These are phyloP conservation scores for Manis javanica DNA, from an alignment of 2,797 vertebrate genomes.

Conservation along the genomic window DNA sequence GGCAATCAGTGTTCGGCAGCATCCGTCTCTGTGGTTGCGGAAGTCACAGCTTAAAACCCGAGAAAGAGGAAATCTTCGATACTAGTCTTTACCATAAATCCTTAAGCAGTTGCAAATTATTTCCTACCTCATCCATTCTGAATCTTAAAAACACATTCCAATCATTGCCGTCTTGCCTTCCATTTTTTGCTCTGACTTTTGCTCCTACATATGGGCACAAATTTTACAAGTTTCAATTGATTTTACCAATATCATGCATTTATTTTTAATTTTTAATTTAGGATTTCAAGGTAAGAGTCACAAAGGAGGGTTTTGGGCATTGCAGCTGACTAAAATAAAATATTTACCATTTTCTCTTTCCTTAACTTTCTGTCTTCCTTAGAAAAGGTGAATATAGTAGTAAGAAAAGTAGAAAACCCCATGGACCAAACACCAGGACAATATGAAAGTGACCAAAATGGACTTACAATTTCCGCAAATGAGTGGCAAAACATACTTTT, in stretches of 20 bases:
- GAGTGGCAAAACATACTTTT: neutral
- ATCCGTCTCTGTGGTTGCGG: neutral
- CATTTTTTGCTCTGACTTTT: neutral
- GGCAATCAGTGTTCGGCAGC: neutral
- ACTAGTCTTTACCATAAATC: neutral
- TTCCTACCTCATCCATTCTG: neutral
- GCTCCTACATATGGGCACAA: neutral
- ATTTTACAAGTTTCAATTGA: neutral
- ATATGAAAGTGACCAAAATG: neutral
- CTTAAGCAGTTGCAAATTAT: neutral
- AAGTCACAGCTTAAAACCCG: constrained; percentile 10
- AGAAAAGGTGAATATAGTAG: neutral
- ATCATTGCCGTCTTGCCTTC: neutral
- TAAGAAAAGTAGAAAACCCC: neutral
- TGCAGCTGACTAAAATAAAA: neutral
- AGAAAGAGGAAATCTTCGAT: neutral
- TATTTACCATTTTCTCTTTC: neutral
- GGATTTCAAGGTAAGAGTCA: neutral
- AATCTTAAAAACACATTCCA: neutral
- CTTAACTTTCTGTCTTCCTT: neutral
- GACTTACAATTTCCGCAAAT: neutral
- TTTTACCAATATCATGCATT: neutral
- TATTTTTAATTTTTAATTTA: constrained; percentile 41
- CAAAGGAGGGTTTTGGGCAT: neutral
- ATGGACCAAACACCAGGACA: neutral